Base-by-base conservation (phyloP, 2,888 invertebrate species). In the Sialis fuliginosa region DNA sequence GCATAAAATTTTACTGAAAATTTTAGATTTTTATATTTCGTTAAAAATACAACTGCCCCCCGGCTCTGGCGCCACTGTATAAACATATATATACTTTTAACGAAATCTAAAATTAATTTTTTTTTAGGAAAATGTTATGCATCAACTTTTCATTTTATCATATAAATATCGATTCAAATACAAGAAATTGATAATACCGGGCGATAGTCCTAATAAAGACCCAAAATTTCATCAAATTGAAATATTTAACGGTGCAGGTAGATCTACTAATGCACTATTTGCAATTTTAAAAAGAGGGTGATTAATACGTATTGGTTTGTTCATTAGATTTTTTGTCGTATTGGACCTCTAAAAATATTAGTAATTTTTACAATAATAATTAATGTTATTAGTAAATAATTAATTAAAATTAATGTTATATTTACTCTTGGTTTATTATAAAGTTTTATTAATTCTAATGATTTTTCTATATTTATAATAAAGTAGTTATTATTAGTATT, bases 181-280 rank as follows among this genome's bases (percentile, higher is more conserved):
- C n/a, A n/a, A n/a, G n/a, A n/a, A n/a, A n/a, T n/a, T n/a, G n/a
- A n/a, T n/a, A n/a, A n/a, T n/a, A n/a, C n/a, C n/a, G n/a, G n/a
- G n/a, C n/a, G n/a, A 77, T 62, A 79, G 50, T 41, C 72, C 76
- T 68, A 79, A 54, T 56, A 79, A 53, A 0, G 78, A 79, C 5
- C 78, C 79, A 67, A 79, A 79, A 63, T 81, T 81, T 77, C 81
- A 81, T 70, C 71, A 70, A 34, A 62, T 52, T 40, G 72, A 72
- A 60, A 79, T 77, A 67, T 77, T 78, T 31, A 69, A 63, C 0
- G 78, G 77, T 0, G 74, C 61, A 0, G 78, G 79, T 54, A 79
- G 53, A 55, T 74, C 72, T 59, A 77, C 65, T 64, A 79, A 56
- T 1, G 76, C 70, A 42, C 62, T 67, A 61, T 75, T 74, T 52